Evolutionary conservation across 2,888 invertebrate species (phyloP), one percentile per base, ranked within the genome.

Genomic region (Ethmia dodecea): DNA sequence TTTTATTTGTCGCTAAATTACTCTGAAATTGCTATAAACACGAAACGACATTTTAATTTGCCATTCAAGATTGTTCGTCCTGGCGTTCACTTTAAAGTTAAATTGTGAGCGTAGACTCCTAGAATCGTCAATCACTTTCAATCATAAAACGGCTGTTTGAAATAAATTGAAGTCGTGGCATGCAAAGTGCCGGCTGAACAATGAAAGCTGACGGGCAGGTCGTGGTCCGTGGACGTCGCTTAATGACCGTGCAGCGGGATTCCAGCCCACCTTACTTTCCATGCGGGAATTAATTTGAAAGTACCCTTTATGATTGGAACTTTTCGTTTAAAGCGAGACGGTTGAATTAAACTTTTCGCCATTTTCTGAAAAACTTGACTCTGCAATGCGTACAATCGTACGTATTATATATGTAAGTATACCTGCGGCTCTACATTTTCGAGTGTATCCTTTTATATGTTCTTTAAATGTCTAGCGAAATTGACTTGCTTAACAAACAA

Each of bases 191-290:
- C 63, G 58, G 57, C 55, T 62, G 66, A 72, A 77, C 76, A 77
- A 78, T 75, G 69, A 72, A 72, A 70, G 70, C 71, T 57, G 72
- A 63, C 60, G 55, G 62, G 64, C 70, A 67, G 66, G 68, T 73
- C 73, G 65, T 56, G 62, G 59, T 57, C 60, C 74, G 66, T 58
- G 61, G 60, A 56, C 59, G 60, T 54, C 59, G 58, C 55, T 65
- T 67, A 69, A 71, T 68, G 66, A 60, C 63, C 64, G 56, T 49
- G 55, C 63, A 52, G 60, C 55, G 52, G 58, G 62, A 67, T 60
- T 67, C 69, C 67, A 62, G 49, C 55, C 56, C 56, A 56, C 60
- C 56, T 64, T 63, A 76, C 73, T 76, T 79, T 78, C 71, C 62
- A 66, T 56, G 54, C 52, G 56, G 60, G 64, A 66, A 72, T 74